Evolutionary conservation across 2,797 vertebrate genomes (phyloP), one percentile per base, ranked within the genome.

Genomic region (Florisuga fusca): DNA sequence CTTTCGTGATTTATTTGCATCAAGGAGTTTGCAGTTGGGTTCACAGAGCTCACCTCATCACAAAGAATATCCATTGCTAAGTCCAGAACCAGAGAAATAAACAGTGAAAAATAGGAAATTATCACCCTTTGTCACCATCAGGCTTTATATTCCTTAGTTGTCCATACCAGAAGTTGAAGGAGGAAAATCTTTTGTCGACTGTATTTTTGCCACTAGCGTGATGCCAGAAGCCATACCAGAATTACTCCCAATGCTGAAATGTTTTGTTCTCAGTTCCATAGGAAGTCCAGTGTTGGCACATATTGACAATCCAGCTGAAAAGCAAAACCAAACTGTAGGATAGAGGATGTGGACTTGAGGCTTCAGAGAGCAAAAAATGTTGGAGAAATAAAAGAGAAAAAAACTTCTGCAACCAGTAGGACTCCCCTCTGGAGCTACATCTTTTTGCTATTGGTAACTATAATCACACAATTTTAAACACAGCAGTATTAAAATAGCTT

Each of bases 11-110:
- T 95, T 87, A 96, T 93, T 84, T 97, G 97, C 66, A 97, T 95
- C 43, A 98, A 95, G 63, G 98, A 96, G 92, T 97, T 97, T 59
- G 69, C 85, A 71, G 97, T 97, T 54, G 97, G 96, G 85, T 97
- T 98, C 95, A 95, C 61, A 87, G 97, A 96, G 73, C 83, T 95
- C 48, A 98, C 96, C 93, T 97, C 96, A 85, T 98, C 97, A 84
- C 94, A 97, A 71, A 98, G 95, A 94, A 97, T 95, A 97, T 98
- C 98, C 98, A 98, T 98, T 90, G 96, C 95, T 94, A 74, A 94
- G 92, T 96, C 50, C 48, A 68, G 96, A 93, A 96, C 75, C 11
- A 59, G 72, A 74, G 89, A 89, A 75, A 94, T 93, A 64, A 96
- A 89, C 74, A 78, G 88, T 73, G 81, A 75, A 96, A 96, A 95